phyloP scores from a whole-genome alignment of 92 coral and sea anemone species.

The Palythoa caribaeorum region DNA sequence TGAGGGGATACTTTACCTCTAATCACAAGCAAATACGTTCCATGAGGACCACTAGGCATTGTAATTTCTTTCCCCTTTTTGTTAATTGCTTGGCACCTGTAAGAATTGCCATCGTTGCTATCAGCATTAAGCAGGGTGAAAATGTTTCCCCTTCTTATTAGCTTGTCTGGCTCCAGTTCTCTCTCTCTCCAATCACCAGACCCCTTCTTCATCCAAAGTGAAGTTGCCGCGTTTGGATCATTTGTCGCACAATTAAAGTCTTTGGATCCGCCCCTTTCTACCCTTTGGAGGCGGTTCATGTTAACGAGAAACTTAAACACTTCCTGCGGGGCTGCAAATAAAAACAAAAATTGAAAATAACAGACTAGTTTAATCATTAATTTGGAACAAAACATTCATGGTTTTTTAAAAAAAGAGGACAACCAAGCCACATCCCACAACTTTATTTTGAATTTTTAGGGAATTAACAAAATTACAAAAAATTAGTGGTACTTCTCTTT shows the following conservation, averaged over 20 bases:
- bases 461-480: not conserved
- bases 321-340: not conserved
- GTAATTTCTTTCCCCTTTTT: not conserved
- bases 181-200: not conserved
- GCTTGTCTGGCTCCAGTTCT: not conserved
- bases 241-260: conserved; percentile 16
- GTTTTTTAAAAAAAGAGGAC: not conserved
- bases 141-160: not conserved
- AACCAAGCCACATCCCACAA: not conserved
- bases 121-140: not conserved
- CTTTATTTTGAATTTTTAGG: not conserved
- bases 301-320: not conserved
- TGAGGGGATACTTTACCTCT: not conserved
- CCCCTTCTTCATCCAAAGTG: not conserved
- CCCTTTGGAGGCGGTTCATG: not conserved
- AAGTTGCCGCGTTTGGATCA: not conserved
- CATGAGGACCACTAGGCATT: not conserved
- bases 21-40: not conserved
- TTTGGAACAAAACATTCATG: not conserved
- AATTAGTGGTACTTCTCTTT: not conserved
- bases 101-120: not conserved
- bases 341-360: not conserved
- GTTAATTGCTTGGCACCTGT: conserved; percentile 3
- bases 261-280: too few species aligned
- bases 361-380: not conserved